Base-by-base conservation (phyloP, 2,888 invertebrate genomes). In the Ecliptopera silaceata region DNA sequence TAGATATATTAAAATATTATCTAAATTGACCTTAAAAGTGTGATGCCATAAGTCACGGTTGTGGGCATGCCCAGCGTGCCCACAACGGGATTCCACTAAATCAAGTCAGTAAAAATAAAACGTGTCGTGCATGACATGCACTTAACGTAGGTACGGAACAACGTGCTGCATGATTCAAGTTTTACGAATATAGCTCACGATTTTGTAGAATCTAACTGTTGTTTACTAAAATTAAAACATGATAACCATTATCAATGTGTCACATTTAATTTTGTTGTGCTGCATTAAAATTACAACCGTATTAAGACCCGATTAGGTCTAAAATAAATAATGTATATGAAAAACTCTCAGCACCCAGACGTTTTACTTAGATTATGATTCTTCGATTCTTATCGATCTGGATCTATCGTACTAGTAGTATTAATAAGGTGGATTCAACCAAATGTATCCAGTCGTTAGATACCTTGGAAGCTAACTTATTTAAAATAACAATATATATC, bases 331-430 rank as follows among this genome's bases (percentile, higher is more conserved):
- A 10, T 2, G 13, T 5, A 26, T 1, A 4, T 49, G 39, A 8
- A n/a, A 11, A 42, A 41, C 44, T 44, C 44, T 44, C 31, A 32
- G n/a, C 26, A 11, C 22, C 4, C 36, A 42, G 29, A 47, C 49
- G 42, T 26, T 26, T 26, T 5, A 39, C 11, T n/a, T n/a, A 11
- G 56, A 56, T 62, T 44, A 48, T 44, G 34, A 17, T 22, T 38
- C 18, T 42, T 48, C 17, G 55, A 56, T 50, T 26, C 8, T 4
- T 31, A 62, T 59, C 62, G 17, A 8, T 11, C 15, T 50, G 46
- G 50, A 50, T 56, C 31, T 44, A 6, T 4, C 6, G 10, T 8
- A 6, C 26, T 6, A 26, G 26, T 26, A 41, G 39, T 62, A 59
- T 53, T 50, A 57, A 53, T 41, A 45, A 15, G 13, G 36, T 18